A percentile compares a stretch with the other conserved stretches of the same genome.
phyloP scores from a whole-genome alignment of 2,888 invertebrate genomes.

The Nomada hirtipes region DNA sequence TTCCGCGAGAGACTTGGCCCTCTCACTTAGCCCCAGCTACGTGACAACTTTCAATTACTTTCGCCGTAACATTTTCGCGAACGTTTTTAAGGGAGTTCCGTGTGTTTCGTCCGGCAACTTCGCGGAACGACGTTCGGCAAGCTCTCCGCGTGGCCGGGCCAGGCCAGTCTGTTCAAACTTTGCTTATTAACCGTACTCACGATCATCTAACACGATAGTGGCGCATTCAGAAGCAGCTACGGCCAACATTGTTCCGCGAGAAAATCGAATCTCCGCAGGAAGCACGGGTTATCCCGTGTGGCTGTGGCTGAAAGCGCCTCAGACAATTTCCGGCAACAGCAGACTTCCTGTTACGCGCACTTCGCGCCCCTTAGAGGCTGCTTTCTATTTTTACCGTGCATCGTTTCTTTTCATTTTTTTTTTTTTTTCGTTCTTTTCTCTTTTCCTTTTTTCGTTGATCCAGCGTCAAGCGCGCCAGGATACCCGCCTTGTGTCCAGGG shows the following conservation, averaged over 20 bases:
- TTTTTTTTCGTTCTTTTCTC: neutral
- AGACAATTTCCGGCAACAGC: constrained; percentile 49
- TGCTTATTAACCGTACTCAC: constrained; percentile 48
- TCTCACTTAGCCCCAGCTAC: too few relatives aligned
- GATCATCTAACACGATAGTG: constrained; percentile 42
- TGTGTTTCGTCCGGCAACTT: constrained; percentile 10
- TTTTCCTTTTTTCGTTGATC: neutral
- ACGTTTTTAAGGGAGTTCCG: neutral
- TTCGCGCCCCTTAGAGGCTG: neutral
- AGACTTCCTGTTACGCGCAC: constrained; percentile 43
- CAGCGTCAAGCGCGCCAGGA: constrained; percentile 11
- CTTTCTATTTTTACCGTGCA: constrained; percentile 4
- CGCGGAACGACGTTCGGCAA: constrained; percentile 20
- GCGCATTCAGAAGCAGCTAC: constrained; percentile 29
- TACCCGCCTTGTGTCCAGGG: constrained; percentile 11
- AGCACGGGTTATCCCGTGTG: constrained; percentile 38
- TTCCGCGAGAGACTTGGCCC: too few relatives aligned
- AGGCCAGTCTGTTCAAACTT: constrained; percentile 37
- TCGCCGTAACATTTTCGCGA: neutral
- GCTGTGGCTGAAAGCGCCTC: constrained; percentile 39
- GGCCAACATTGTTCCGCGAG: constrained; percentile 32
- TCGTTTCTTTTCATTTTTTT: neutral
- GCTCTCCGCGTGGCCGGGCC: constrained; percentile 3
- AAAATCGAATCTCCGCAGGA: constrained; percentile 53
- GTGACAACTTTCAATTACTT: constrained; percentile 24